Conservation (phyloP, 2,888 invertebrate genomes). For the Thymelicus acteon region DNA sequence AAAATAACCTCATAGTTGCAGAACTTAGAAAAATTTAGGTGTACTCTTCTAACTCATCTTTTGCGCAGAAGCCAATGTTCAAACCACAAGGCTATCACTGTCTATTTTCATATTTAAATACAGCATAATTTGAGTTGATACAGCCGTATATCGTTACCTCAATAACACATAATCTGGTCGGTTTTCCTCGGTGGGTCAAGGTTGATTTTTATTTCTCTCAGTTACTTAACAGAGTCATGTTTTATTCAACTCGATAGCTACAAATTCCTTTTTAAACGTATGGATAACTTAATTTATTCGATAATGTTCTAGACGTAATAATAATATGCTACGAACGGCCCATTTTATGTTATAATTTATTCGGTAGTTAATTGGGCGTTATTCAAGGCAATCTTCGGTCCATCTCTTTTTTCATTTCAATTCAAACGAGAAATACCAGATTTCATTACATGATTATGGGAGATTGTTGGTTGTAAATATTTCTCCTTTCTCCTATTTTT, state of each 20-base stretch:
- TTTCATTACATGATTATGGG: neutral
- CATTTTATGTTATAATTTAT: neutral
- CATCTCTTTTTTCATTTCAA: neutral
- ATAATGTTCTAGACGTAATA: neutral
- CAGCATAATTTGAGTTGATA: slow-evolving; percentile 1
- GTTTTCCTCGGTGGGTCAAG: slow-evolving; percentile 9
- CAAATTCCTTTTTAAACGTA: neutral
- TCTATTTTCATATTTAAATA: neutral
- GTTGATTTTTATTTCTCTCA: neutral
- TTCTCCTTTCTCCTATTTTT: too few species aligned
- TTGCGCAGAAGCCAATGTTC: too few species aligned
- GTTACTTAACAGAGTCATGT: neutral
- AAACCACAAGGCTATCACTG: too few species aligned
- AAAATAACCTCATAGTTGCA: too few species aligned
- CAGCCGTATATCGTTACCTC: neutral
- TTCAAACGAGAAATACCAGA: neutral
- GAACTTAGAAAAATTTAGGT: too few species aligned
- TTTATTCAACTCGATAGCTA: slow-evolving; percentile 2
- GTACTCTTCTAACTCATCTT: too few species aligned
- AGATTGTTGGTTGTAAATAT: too few species aligned
- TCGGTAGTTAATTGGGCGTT: neutral
- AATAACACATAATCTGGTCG: slow-evolving; percentile 1
- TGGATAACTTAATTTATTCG: neutral
- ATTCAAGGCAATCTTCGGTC: neutral
- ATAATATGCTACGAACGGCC: neutral